Evolutionary conservation across 2,797 vertebrate species (phyloP).

Genomic region (Cossypha caffra): DNA sequence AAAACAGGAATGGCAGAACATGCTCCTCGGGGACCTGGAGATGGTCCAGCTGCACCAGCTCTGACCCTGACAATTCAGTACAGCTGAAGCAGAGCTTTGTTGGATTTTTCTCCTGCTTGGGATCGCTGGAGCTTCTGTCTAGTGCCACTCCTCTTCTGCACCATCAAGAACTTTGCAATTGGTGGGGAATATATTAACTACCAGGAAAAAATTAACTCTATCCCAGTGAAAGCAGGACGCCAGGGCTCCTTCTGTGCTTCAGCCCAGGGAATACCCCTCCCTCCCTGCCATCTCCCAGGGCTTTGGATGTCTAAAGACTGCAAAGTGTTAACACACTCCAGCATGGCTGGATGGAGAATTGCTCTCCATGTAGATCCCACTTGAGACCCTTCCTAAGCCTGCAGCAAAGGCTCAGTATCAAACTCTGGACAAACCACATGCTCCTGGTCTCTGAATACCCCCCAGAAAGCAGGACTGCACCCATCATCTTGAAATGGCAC

Average conservation of each 20-base stretch:
- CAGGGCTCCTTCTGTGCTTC: background rate
- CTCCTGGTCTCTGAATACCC: background rate
- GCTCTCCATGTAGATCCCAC: background rate
- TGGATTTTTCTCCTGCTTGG: background rate
- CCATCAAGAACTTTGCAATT: background rate
- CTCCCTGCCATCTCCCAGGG: background rate
- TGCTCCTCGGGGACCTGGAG: background rate
- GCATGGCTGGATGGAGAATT: background rate
- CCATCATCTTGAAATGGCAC: accelerated
- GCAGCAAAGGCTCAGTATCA: background rate
- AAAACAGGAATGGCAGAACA: background rate
- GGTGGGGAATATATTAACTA: background rate
- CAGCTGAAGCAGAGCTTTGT: background rate
- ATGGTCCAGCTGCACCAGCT: background rate
- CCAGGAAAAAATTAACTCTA: background rate
- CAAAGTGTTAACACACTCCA: background rate
- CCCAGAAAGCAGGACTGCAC: background rate
- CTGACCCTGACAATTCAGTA: background rate
- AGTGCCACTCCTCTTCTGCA: background rate
- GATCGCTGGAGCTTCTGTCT: background rate
- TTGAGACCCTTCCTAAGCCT: background rate
- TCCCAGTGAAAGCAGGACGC: background rate
- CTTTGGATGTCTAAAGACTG: background rate
- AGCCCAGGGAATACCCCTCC: background rate
- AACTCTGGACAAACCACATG: background rate